Percentiles rank a stretch among this genome's conserved stretches.
These are phyloP conservation scores for Scophthalmus maximus DNA, from an alignment of 2,113 vertebrate genomes.

Conservation along the genomic window DNA sequence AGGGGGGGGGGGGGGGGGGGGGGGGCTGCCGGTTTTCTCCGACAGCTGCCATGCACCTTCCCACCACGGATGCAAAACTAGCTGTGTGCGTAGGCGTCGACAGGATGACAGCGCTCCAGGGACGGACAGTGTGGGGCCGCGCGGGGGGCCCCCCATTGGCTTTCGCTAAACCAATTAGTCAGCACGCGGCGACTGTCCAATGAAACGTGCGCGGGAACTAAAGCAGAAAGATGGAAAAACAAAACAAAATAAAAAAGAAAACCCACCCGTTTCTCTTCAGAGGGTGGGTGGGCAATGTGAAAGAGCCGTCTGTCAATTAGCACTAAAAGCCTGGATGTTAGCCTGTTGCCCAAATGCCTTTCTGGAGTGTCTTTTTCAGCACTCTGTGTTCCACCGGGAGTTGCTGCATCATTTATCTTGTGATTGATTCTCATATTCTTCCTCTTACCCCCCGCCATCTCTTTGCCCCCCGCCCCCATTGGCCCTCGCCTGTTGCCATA, in stretches of 20 bases:
- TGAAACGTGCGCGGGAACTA: slow-evolving; percentile 16
- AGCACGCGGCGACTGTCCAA: slow-evolving; percentile 65
- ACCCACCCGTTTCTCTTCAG: slow-evolving; percentile 8
- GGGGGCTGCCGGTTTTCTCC: slow-evolving; percentile 42
- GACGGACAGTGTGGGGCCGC: slow-evolving; percentile 47
- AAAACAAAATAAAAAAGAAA: neutral
- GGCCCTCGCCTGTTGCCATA: slow-evolving; percentile 46
- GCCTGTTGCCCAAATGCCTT: slow-evolving; percentile 30
- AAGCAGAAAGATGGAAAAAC: neutral
- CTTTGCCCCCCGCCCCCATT: slow-evolving; percentile 39
- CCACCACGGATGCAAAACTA: slow-evolving; percentile 31
- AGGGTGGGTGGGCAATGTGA: slow-evolving; percentile 43
- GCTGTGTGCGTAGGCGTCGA: slow-evolving; percentile 59
- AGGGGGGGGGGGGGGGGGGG: no score
- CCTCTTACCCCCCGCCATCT: slow-evolving; percentile 24
- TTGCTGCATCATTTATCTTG: slow-evolving; percentile 65
- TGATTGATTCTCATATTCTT: slow-evolving; percentile 57
- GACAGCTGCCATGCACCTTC: slow-evolving; percentile 72
- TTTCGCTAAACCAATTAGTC: slow-evolving; percentile 79
- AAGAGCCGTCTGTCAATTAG: slow-evolving; percentile 66
- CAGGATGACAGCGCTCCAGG: slow-evolving; percentile 66
- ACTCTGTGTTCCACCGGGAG: slow-evolving; percentile 40
- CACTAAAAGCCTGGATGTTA: slow-evolving; percentile 47
- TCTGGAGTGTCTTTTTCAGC: slow-evolving; percentile 35
- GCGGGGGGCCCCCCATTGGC: slow-evolving; percentile 45